phyloP scores from a whole-genome alignment of 2,888 invertebrate genomes.

The Drosophila ustulata region DNA sequence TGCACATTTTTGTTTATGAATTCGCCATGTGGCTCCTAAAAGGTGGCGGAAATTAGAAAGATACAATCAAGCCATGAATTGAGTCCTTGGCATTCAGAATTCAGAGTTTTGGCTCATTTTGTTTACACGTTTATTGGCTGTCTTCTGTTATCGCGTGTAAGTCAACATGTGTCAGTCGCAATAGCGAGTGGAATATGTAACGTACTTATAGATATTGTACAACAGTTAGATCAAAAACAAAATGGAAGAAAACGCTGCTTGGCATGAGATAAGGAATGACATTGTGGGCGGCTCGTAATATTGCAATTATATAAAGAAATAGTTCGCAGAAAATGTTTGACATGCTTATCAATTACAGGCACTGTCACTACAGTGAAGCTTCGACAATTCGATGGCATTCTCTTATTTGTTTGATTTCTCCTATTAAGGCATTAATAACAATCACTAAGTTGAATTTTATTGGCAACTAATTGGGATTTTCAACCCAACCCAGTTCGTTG shows the following conservation, averaged over 20 bases:
- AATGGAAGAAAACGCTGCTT: neutral
- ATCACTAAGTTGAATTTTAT: too few species aligned
- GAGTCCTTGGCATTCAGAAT: slow-evolving; percentile 2
- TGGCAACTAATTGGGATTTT: neutral
- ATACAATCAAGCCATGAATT: neutral
- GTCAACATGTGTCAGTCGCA: slow-evolving; percentile 15
- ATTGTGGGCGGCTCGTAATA: slow-evolving; percentile 1
- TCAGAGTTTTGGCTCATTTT: neutral
- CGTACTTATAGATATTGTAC: slow-evolving; percentile 15
- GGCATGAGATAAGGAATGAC: neutral
- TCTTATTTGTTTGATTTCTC: neutral
- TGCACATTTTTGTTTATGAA: neutral
- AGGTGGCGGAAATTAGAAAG: slow-evolving; percentile 4
- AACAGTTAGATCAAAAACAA: neutral
- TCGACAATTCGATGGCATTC: neutral
- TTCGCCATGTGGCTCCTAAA: neutral
- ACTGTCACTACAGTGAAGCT: neutral
- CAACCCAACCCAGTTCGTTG: neutral
- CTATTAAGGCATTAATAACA: too few species aligned
- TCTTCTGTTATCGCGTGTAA: slow-evolving; percentile 17
- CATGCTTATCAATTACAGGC: neutral
- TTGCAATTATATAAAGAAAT: slow-evolving; percentile 3
- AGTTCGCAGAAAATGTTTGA: neutral
- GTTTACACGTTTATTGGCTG: slow-evolving; percentile 11
- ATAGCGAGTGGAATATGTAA: slow-evolving; percentile 8